Evolutionary conservation across 2,888 invertebrate genomes (phyloP).

Genomic region (Oscheius myriophilus): DNA sequence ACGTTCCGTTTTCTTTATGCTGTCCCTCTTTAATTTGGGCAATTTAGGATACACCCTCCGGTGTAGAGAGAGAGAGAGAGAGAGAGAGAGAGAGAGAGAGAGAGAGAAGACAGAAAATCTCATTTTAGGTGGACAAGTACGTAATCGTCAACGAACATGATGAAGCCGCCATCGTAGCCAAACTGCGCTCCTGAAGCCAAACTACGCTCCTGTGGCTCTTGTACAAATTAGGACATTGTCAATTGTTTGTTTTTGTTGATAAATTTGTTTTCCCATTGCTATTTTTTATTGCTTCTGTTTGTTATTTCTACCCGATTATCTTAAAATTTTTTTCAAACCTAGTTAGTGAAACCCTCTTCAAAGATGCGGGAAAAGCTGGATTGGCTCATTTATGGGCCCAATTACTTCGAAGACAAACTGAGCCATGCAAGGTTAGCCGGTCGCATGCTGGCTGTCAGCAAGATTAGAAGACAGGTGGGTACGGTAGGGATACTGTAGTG

Average conservation of each 20-base stretch:
- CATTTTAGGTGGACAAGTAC: slow-evolving; percentile 19
- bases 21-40: no score
- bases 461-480: background rate
- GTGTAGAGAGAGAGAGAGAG: no score
- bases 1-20: no score
- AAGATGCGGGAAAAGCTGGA: background rate
- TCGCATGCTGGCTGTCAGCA: background rate
- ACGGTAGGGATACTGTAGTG: no score
- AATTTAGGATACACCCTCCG: no score
- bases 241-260: background rate
- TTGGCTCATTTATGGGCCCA: background rate
- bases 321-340: background rate
- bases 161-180: slow-evolving; percentile 20
- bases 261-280: background rate
- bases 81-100: no score
- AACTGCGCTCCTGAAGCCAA: slow-evolving; percentile 21
- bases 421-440: background rate
- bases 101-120: background rate
- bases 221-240: background rate
- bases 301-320: background rate
- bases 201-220: background rate
- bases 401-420: background rate
- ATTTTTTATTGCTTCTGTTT: background rate
- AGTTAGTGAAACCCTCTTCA: background rate
- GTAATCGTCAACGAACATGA: slow-evolving; percentile 26